A percentile compares a stretch with the other conserved stretches of the same genome.
Conservation (phyloP, 2,797 vertebrate species). For the Sebastes iracundus region DNA sequence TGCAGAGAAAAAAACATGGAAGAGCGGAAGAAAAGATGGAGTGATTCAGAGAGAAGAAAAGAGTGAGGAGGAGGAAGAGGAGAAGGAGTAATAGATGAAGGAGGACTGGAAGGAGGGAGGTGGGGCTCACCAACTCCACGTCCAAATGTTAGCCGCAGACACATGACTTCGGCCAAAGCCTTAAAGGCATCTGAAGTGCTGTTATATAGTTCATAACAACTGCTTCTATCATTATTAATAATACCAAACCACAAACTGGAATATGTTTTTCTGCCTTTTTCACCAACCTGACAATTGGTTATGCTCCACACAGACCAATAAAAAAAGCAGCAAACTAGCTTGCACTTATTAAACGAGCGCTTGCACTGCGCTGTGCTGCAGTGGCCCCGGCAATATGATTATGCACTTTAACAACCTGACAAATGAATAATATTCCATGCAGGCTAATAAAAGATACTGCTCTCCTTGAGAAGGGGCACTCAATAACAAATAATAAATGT, state of each 20-base stretch:
- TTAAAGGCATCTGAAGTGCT: constrained; percentile 50
- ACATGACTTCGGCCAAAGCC: constrained; percentile 38
- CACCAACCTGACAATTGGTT: constrained; percentile 47
- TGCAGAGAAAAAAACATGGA: neutral
- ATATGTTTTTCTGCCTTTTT: constrained; percentile 34
- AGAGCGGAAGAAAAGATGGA: neutral
- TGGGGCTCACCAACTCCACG: neutral
- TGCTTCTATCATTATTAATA: constrained; percentile 64
- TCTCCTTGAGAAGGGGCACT: constrained; percentile 21
- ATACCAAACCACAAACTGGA: constrained; percentile 45
- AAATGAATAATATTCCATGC: constrained; percentile 52
- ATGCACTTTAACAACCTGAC: constrained; percentile 53
- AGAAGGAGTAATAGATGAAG: neutral
- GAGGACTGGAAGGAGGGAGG: neutral
- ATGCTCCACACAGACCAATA: constrained; percentile 49
- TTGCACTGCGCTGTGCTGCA: neutral
- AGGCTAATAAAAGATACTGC: constrained; percentile 43
- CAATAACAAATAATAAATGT: constrained; percentile 55
- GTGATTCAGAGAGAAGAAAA: neutral
- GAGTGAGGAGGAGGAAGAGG: neutral
- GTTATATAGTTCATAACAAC: constrained; percentile 60
- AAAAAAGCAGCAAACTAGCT: constrained; percentile 52
- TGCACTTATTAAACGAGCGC: constrained; percentile 48
- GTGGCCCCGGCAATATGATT: constrained; percentile 30
- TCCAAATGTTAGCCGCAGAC: constrained; percentile 50